phyloP scores from a whole-genome alignment of 2,888 invertebrate genomes.

The Idaea biselata region DNA sequence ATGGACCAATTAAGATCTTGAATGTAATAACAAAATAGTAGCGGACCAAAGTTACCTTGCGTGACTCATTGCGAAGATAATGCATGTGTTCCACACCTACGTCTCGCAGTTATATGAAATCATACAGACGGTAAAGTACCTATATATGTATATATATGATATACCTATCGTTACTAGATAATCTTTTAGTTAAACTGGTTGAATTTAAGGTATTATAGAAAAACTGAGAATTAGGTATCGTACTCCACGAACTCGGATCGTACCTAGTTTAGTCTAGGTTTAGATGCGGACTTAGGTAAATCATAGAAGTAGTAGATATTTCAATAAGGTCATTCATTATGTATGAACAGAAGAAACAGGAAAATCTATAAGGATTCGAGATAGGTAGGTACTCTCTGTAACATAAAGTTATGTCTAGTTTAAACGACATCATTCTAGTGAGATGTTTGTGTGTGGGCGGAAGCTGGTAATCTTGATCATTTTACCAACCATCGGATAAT shows the following conservation, averaged over 20 bases:
- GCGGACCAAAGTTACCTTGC: slow-evolving; percentile 12
- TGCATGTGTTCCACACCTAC: slow-evolving; percentile 17
- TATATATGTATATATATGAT: too few relatives aligned
- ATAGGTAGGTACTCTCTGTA: neutral
- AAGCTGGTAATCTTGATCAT: slow-evolving; percentile 48
- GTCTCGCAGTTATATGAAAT: neutral
- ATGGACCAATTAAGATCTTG: neutral
- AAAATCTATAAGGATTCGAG: neutral
- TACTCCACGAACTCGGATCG: too few relatives aligned
- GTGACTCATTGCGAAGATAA: slow-evolving; percentile 23
- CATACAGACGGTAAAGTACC: too few relatives aligned
- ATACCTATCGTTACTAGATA: neutral
- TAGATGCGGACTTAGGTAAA: too few relatives aligned
- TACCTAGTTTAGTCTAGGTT: too few relatives aligned
- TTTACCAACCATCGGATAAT: slow-evolving; percentile 31
- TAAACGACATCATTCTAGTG: neutral
- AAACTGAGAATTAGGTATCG: too few relatives aligned
- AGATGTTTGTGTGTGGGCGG: slow-evolving; percentile 40
- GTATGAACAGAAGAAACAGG: neutral
- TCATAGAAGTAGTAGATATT: too few relatives aligned
- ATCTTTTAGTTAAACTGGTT: neutral
- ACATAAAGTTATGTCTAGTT: neutral
- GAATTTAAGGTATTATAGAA: too few relatives aligned
- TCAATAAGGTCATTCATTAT: too few relatives aligned
- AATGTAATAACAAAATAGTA: slow-evolving; percentile 7